phyloP scores from a whole-genome alignment of 2,113 vertebrate species.

The Burhinus bistriatus region DNA sequence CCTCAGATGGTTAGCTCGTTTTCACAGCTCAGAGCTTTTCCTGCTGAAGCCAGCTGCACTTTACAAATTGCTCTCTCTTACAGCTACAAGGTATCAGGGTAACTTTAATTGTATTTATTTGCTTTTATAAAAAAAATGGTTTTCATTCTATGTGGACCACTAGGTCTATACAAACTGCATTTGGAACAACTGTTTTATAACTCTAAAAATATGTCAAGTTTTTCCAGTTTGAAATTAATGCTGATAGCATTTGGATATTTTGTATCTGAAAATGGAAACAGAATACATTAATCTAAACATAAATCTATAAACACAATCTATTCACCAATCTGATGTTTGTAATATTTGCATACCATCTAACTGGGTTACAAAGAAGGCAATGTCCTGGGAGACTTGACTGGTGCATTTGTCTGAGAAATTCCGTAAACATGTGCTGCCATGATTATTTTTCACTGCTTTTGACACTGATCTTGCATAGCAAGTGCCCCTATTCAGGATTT shows the following conservation, averaged over 20 bases:
- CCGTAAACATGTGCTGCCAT: neutral
- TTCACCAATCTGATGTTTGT: neutral
- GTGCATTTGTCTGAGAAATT: slow-evolving; percentile 1
- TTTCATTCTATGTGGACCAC: neutral
- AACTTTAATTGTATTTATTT: neutral
- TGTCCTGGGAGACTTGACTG: neutral
- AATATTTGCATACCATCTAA: neutral
- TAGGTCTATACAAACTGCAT: neutral
- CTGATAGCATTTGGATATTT: neutral
- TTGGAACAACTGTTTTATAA: neutral
- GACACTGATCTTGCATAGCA: neutral
- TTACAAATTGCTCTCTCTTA: neutral
- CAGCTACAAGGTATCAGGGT: neutral
- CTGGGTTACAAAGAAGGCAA: neutral
- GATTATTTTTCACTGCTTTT: neutral
- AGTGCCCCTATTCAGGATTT: neutral
- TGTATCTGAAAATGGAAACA: neutral
- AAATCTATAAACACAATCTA: neutral
- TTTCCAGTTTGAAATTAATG: neutral
- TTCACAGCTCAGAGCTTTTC: neutral
- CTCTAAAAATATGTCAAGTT: neutral
- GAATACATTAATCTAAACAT: neutral
- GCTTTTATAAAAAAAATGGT: neutral
- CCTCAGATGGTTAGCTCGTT: neutral
- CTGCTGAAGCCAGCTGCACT: neutral